Percentiles rank a stretch among this genome's conserved stretches.
Conservation (phyloP, 2,797 vertebrate species). For the Diplodus sargus region DNA sequence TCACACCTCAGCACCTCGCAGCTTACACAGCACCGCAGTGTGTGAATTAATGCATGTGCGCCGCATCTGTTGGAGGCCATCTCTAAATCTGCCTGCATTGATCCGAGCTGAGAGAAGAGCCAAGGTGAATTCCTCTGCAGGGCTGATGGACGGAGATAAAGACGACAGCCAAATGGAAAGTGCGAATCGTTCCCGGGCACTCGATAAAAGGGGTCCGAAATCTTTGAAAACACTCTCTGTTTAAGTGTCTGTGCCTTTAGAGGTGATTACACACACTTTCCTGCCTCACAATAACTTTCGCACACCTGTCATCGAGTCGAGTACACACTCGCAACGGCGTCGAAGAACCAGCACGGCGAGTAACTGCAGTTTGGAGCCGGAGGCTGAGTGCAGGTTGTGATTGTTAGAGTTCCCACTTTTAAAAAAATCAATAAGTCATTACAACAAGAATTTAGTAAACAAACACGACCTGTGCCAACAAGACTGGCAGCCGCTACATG, state of each 20-base stretch:
- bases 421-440: slow-evolving; percentile 20
- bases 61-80: slow-evolving; percentile 38
- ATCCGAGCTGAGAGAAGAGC: slow-evolving; percentile 41
- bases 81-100: slow-evolving; percentile 62
- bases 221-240: slow-evolving; percentile 24
- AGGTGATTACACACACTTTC: slow-evolving; percentile 49
- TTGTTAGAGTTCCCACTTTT: slow-evolving; percentile 2
- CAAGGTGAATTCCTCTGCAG: slow-evolving; percentile 55
- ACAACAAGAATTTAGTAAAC: slow-evolving; percentile 5
- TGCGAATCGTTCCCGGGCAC: slow-evolving; percentile 19
- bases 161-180: slow-evolving; percentile 52
- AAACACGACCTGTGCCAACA: not conserved
- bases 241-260: slow-evolving; percentile 37
- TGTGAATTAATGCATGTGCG: slow-evolving; percentile 11
- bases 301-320: slow-evolving; percentile 26
- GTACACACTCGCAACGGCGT: not conserved
- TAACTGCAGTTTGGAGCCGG: not conserved
- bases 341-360: not conserved
- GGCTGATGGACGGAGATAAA: slow-evolving; percentile 63
- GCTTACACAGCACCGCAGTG: slow-evolving; percentile 15
- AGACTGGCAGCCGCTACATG: not conserved
- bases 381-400: not conserved
- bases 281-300: slow-evolving; percentile 27
- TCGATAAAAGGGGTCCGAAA: slow-evolving; percentile 33
- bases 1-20: slow-evolving; percentile 19